Evolutionary conservation across 1,140 invertebrate genomes (phyloP), one percentile per base, ranked within the genome.

Genomic region (Eriosoma lanigerum): DNA sequence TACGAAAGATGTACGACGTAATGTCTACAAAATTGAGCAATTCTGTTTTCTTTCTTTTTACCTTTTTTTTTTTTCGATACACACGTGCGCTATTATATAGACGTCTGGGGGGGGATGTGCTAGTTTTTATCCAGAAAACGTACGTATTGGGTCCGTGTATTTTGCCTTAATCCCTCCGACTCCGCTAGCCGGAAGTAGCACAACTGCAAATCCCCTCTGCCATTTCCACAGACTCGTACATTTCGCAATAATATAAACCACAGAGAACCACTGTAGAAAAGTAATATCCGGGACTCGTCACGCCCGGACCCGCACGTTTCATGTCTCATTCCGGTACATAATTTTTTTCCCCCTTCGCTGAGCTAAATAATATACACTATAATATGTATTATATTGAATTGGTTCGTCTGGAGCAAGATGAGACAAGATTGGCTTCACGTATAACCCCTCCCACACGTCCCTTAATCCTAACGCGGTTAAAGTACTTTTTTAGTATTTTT

Each of bases 321-420:
- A 24, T 46, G 54, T 76, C 73, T 56, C 73, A 76, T 76, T 76
- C 73, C 73, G 38, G 73, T 46, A 48, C 44, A 60, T 76, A 76
- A 76, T 76, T 76, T 76, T 73, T 76, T 76, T 66, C 15, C 52
- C 56, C 56, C 44, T 76, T 32, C 10, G 3, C 21, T 17, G 26
- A 46, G 56, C 54, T 76, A 76, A 76, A 76, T 60, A 76, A 60
- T 76, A 76, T 76, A 60, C 29, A 56, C 48, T 32, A 56, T 29
- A 38, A 38, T 38, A 38, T 8, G 8, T 8, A 8, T 38, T 38
- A 38, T 56, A 56, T 75, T 75, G 72, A 75, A 75, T 56, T 50
- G 70, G 24, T 73, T 29, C 48, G 70, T 29, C 50, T 24, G 52
- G n/a, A 29, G 29, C 3, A 38, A 38, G 26, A 52, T n/a, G 26